Evolutionary conservation across 2,888 invertebrate genomes (phyloP).

Genomic region (Aphidoletes aphidimyza): DNA sequence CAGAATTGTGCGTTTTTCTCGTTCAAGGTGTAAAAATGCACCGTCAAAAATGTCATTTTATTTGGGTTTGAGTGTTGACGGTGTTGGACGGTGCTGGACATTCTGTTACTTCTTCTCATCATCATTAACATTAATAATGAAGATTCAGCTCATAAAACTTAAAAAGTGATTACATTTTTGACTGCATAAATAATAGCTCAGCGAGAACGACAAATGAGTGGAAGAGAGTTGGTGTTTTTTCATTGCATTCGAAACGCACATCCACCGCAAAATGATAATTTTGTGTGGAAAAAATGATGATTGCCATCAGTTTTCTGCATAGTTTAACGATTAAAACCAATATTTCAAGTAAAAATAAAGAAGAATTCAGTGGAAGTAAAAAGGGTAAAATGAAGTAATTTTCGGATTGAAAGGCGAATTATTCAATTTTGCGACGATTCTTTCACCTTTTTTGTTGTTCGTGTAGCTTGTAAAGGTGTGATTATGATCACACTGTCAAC

Average conservation of each 20-base stretch:
- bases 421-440: background rate
- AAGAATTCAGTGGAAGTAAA: background rate
- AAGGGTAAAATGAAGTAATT: background rate
- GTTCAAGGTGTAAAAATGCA: background rate
- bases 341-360: background rate
- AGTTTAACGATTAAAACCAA: background rate
- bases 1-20: background rate
- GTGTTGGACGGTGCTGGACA: background rate
- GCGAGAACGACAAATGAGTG: background rate
- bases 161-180: background rate
- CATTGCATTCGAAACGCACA: background rate
- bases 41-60: conserved; percentile 31
- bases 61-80: background rate
- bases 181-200: background rate
- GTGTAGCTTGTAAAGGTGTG: too few species aligned
- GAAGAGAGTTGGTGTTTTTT: background rate
- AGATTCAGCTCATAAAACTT: conserved; percentile 28
- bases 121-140: conserved; percentile 38
- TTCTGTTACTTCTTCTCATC: conserved; percentile 4
- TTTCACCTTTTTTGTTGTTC: background rate
- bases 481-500: background rate
- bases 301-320: background rate
- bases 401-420: background rate
- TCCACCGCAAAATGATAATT: background rate
- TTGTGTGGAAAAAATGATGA: background rate